Percentiles rank a stretch among this genome's conserved stretches.
Evolutionary conservation across 1,140 invertebrate species (phyloP).

Genomic region (Archegozetes longisetosus): DNA sequence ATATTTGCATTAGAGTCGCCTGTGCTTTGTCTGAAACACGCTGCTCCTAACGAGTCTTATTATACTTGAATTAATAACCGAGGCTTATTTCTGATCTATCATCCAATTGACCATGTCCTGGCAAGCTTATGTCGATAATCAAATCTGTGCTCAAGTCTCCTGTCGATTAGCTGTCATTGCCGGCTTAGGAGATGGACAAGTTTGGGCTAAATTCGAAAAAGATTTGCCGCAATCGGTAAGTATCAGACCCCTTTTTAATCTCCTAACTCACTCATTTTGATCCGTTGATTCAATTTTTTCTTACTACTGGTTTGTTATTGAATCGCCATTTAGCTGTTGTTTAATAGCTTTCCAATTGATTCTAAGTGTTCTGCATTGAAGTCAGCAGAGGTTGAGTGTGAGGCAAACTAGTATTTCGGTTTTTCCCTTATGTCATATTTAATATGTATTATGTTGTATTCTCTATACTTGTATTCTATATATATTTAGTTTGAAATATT

Average conservation of each 20-base stretch:
- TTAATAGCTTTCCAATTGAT: no score
- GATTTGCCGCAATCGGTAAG: constrained; percentile 14
- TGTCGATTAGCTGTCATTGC: constrained; percentile 55
- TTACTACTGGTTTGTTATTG: background rate
- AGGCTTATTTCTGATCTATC: no score
- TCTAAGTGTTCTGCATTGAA: no score
- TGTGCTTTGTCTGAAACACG: background rate
- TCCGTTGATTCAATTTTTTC: background rate
- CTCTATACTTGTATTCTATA: no score
- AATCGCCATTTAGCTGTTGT: background rate
- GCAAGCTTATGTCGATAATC: constrained; percentile 96
- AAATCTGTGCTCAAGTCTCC: constrained; percentile 63
- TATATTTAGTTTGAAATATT: no score
- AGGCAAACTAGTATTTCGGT: no score
- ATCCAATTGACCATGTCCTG: constrained; percentile 69
- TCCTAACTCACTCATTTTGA: background rate
- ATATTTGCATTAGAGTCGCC: no score
- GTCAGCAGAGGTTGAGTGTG: no score
- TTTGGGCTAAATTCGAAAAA: constrained; percentile 75
- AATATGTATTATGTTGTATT: no score
- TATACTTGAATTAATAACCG: no score
- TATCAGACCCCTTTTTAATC: background rate
- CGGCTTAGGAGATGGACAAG: constrained; percentile 70
- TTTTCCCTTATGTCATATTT: no score
- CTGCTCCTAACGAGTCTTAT: no score